These are phyloP conservation scores for Gasteruption jaculator DNA, from an alignment of 2,888 invertebrate genomes.

Conservation along the genomic window DNA sequence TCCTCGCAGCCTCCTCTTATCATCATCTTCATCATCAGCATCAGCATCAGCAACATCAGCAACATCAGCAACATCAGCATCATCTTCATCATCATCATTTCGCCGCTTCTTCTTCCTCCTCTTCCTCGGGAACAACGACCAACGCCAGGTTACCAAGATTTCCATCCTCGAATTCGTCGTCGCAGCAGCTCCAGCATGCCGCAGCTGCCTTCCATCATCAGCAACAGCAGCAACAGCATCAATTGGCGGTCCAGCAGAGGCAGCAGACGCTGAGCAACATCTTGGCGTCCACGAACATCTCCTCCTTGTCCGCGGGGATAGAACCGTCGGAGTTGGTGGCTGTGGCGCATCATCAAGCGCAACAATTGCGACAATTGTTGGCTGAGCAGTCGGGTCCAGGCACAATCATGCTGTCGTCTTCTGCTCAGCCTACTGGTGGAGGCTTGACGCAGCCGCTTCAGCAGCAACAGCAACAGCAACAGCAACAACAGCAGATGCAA, in stretches of 20 bases:
- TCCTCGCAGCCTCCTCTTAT: slow-evolving; percentile 37
- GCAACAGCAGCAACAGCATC: slow-evolving; percentile 20
- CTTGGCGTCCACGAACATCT: slow-evolving; percentile 24
- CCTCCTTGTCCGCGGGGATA: slow-evolving; percentile 37
- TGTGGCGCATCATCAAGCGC: slow-evolving; percentile 36
- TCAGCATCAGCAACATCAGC: no score
- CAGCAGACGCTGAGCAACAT: slow-evolving; percentile 26
- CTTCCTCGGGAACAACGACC: slow-evolving; percentile 29
- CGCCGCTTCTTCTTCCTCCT: slow-evolving; percentile 26
- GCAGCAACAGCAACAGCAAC: slow-evolving; percentile 35
- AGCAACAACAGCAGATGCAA: slow-evolving; percentile 18
- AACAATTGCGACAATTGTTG: slow-evolving; percentile 34
- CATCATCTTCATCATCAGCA: no score
- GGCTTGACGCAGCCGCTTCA: slow-evolving; percentile 41
- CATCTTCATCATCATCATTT: slow-evolving; percentile 16
- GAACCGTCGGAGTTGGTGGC: slow-evolving; percentile 37
- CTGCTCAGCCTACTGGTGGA: slow-evolving; percentile 37
- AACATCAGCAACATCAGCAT: slow-evolving; percentile 20
- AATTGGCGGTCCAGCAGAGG: slow-evolving; percentile 31
- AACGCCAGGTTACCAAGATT: slow-evolving; percentile 22
- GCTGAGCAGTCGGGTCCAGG: slow-evolving; percentile 31
- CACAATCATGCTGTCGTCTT: slow-evolving; percentile 28
- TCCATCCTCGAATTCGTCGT: slow-evolving; percentile 11
- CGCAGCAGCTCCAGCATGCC: slow-evolving; percentile 9
- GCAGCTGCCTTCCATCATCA: slow-evolving; percentile 20